These are phyloP conservation scores for Sapajus apella DNA, from an alignment of 2,113 vertebrate species.

Conservation along the genomic window DNA sequence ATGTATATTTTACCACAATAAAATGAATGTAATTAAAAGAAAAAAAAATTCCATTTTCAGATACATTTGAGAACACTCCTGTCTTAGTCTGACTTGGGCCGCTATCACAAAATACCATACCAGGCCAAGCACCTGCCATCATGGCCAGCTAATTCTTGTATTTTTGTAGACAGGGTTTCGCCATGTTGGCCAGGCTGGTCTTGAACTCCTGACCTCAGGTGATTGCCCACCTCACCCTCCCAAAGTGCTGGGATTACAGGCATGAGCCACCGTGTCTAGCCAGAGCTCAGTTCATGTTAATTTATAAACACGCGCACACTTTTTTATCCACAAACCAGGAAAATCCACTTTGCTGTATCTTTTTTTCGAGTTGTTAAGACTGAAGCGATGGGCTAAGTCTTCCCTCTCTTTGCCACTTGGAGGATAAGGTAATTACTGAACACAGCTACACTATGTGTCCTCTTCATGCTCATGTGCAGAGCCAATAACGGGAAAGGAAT, in stretches of 20 bases:
- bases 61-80: not conserved
- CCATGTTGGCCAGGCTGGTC: not conserved
- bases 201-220: not conserved
- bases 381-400: not conserved
- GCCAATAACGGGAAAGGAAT: conserved; percentile 4
- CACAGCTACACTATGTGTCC: not conserved
- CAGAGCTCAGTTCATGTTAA: not conserved
- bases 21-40: no score
- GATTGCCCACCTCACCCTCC: not conserved
- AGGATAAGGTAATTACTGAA: not conserved
- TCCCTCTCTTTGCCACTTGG: not conserved
- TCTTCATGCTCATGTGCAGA: not conserved
- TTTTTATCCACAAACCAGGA: not conserved
- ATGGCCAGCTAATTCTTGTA: no score
- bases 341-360: not conserved
- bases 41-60: not conserved
- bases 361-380: not conserved
- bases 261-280: not conserved
- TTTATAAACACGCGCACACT: not conserved
- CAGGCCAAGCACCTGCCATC: no score
- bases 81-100: not conserved
- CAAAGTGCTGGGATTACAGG: not conserved
- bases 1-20: no score
- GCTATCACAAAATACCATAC: not conserved
- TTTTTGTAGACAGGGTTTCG: no score